phyloP scores from a whole-genome alignment of 2,113 vertebrate genomes.

The Phaethon lepturus region DNA sequence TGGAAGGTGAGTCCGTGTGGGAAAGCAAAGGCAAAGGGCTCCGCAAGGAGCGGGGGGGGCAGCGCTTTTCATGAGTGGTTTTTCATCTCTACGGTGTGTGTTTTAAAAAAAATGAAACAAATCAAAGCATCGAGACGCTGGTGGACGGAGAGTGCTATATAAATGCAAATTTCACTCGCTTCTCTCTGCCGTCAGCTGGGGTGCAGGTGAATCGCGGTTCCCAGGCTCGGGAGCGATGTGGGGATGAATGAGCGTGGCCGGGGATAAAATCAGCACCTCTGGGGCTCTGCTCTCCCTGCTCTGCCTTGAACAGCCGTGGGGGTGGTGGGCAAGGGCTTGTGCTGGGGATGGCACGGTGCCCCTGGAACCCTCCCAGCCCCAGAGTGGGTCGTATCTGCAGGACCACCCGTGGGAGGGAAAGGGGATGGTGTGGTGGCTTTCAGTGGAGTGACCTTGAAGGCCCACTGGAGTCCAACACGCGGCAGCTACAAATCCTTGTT shows the following conservation, averaged over 20 bases:
- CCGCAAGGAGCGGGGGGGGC: not conserved
- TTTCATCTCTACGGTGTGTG: not conserved
- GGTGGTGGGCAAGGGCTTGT: not conserved
- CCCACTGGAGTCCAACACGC: not conserved
- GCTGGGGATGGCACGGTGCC: rapidly evolving
- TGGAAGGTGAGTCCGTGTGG: not conserved
- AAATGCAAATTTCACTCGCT: not conserved
- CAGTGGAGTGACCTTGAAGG: not conserved
- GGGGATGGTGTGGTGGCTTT: not conserved
- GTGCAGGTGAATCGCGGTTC: not conserved
- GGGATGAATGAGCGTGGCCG: rapidly evolving
- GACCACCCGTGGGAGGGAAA: not conserved
- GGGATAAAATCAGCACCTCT: not conserved
- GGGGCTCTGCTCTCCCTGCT: not conserved
- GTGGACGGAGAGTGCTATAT: not conserved
- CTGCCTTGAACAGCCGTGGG: rapidly evolving
- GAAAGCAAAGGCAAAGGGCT: not conserved
- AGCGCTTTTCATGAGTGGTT: not conserved
- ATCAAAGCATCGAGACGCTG: not conserved
- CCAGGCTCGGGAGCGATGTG: rapidly evolving
- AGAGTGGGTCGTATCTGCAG: rapidly evolving
- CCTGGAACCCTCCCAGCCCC: not conserved
- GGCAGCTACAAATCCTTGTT: not conserved
- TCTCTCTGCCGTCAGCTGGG: not conserved
- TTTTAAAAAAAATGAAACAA: no score